Evolutionary conservation across 2,888 invertebrate genomes (phyloP).

Genomic region (Drosophila birchii): DNA sequence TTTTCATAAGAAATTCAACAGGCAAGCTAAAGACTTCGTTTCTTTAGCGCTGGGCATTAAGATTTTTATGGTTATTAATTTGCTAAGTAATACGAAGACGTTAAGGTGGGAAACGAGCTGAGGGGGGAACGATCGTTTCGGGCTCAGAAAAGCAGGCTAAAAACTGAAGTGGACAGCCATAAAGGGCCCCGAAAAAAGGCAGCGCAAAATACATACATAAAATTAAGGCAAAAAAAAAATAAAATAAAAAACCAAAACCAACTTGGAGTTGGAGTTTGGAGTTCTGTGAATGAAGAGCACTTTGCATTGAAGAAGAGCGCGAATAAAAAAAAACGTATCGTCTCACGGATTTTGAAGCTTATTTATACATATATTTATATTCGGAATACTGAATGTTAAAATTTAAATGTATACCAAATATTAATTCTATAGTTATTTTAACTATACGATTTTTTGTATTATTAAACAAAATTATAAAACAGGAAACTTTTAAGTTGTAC

Average conservation of each 20-base stretch:
- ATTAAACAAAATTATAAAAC: no score
- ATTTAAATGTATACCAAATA: no score
- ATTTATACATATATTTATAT: neutral
- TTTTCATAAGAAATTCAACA: conserved; percentile 78
- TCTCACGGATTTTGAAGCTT: conserved; percentile 9
- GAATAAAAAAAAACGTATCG: conserved; percentile 7
- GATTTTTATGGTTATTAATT: conserved; percentile 80
- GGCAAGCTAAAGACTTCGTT: conserved; percentile 77
- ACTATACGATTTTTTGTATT: no score
- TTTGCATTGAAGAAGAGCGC: conserved; percentile 62
- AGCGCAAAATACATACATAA: neutral
- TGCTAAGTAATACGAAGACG: conserved; percentile 77
- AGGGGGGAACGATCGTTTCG: conserved; percentile 7
- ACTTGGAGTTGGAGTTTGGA: conserved; percentile 16
- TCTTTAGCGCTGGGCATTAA: conserved; percentile 74
- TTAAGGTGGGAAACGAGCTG: conserved; percentile 36
- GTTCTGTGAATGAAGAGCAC: conserved; percentile 77
- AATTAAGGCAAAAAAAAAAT: conserved; percentile 13
- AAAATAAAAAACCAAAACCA: conserved; percentile 6
- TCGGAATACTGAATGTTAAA: no score
- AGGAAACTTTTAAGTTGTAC: no score
- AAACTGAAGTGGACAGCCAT: conserved; percentile 26
- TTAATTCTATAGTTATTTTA: no score
- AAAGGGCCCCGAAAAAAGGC: conserved; percentile 31
- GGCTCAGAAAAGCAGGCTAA: conserved; percentile 15